Evolutionary conservation across 1,140 invertebrate genomes (phyloP).

Genomic region (Aethina tumida): DNA sequence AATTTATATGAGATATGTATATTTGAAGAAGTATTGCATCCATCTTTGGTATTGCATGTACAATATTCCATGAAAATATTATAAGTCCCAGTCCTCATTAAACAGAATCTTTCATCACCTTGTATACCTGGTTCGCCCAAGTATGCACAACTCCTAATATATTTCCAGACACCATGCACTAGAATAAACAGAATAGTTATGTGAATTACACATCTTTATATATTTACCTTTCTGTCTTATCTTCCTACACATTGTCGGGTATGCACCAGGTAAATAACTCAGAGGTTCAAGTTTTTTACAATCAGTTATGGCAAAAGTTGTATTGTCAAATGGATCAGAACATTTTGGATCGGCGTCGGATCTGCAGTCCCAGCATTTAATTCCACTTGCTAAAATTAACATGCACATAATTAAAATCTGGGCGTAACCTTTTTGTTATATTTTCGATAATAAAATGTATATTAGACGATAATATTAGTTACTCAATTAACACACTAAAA

Average conservation of each 20-base stretch:
- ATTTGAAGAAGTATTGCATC: constrained; percentile 59
- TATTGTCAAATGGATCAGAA: constrained; percentile 87
- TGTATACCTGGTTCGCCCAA: constrained; percentile 82
- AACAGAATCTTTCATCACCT: constrained; percentile 82
- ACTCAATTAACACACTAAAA: no score
- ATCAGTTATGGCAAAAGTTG: constrained; percentile 76
- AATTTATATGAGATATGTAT: constrained; percentile 17
- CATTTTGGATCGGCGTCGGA: constrained; percentile 85
- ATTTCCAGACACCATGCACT: constrained; percentile 87
- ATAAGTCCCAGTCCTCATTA: constrained; percentile 83
- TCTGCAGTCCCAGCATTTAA: constrained; percentile 88
- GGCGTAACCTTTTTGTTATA: no score
- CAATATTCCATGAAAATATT: constrained; percentile 92
- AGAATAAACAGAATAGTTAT: constrained; percentile 26
- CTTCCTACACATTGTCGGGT: constrained; percentile 83
- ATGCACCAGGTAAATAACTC: constrained; percentile 56
- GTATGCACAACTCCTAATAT: constrained; percentile 80
- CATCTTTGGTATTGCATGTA: constrained; percentile 86
- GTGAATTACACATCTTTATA: constrained; percentile 8
- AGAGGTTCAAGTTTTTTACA: constrained; percentile 59
- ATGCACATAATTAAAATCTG: no score
- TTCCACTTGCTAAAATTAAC: no score
- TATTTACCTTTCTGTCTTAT: constrained; percentile 78
- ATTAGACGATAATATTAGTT: no score
- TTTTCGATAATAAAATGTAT: no score